phyloP scores from a whole-genome alignment of 2,113 vertebrate genomes.

The Syrmaticus mikado region DNA sequence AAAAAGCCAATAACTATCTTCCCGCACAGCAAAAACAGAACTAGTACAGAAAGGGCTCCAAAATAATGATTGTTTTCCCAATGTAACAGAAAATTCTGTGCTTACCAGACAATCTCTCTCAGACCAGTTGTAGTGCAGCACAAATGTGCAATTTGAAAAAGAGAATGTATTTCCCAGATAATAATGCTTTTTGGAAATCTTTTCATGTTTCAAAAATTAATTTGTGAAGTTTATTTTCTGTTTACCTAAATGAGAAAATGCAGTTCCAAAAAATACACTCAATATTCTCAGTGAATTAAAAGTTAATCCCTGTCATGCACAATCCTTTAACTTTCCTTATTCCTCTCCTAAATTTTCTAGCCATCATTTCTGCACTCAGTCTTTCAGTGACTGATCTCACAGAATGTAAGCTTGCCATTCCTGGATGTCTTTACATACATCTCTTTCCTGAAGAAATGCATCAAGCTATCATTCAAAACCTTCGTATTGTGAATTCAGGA shows the following conservation, averaged over 20 bases:
- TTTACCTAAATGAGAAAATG: not conserved
- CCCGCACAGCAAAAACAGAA: not conserved
- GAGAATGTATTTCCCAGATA: not conserved
- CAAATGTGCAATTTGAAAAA: conserved; percentile 6
- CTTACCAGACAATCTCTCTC: not conserved
- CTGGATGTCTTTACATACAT: not conserved
- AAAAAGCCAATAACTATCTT: not conserved
- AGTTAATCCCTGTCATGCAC: not conserved
- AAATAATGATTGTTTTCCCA: not conserved
- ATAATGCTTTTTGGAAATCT: not conserved
- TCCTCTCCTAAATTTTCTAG: not conserved
- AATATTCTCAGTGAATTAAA: not conserved
- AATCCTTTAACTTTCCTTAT: not conserved
- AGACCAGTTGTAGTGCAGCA: not conserved
- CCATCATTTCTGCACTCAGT: not conserved
- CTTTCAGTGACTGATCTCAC: not conserved
- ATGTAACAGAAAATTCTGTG: not conserved
- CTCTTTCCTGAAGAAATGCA: not conserved
- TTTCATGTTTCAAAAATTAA: not conserved
- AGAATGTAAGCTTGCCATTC: not conserved
- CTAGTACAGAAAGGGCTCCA: not conserved
- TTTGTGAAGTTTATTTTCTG: conserved; percentile 30
- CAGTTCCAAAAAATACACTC: conserved; percentile 2
- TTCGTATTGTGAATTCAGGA: not conserved
- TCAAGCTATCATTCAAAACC: not conserved